These are phyloP conservation scores for Molorchus minor DNA, from an alignment of 2,888 invertebrate genomes.

Conservation along the genomic window DNA sequence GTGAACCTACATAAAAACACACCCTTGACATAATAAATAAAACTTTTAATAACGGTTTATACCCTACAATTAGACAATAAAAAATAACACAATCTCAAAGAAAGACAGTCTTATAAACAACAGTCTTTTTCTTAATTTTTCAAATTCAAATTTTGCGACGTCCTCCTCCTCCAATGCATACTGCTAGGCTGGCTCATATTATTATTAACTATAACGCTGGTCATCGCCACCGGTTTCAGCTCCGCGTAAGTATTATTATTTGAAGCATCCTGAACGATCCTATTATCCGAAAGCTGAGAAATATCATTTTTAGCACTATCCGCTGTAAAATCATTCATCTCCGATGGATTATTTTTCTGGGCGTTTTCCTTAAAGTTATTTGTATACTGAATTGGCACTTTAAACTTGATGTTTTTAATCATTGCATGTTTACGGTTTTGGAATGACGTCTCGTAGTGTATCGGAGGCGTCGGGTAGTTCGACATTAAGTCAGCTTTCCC, in stretches of 20 bases:
- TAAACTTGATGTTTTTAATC: slow-evolving; percentile 63
- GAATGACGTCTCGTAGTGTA: slow-evolving; percentile 59
- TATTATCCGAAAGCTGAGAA: slow-evolving; percentile 5
- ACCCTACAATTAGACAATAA: slow-evolving; percentile 12
- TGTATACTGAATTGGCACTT: slow-evolving; percentile 59
- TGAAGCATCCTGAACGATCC: slow-evolving; percentile 23
- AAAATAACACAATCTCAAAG: slow-evolving; percentile 23
- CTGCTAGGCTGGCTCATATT: slow-evolving; percentile 48
- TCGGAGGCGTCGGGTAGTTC: slow-evolving; percentile 42
- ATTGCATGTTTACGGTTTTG: slow-evolving; percentile 57
- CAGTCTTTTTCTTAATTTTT: slow-evolving; percentile 39
- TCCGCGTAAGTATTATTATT: slow-evolving; percentile 43
- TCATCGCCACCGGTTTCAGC: slow-evolving; percentile 44
- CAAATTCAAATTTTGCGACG: slow-evolving; percentile 56
- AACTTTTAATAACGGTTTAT: slow-evolving; percentile 22
- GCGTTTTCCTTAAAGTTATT: slow-evolving; percentile 45
- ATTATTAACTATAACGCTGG: slow-evolving; percentile 55
- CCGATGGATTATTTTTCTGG: slow-evolving; percentile 11
- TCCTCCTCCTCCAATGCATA: slow-evolving; percentile 65
- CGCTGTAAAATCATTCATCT: too few relatives aligned
- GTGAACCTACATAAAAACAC: too few relatives aligned
- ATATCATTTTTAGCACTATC: too few relatives aligned
- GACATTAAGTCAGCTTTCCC: slow-evolving; percentile 46
- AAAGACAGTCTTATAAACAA: slow-evolving; percentile 38
- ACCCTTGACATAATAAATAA: slow-evolving; percentile 25